These are phyloP conservation scores for Acrocera orbiculus DNA, from an alignment of 2,888 invertebrate genomes.

Conservation along the genomic window DNA sequence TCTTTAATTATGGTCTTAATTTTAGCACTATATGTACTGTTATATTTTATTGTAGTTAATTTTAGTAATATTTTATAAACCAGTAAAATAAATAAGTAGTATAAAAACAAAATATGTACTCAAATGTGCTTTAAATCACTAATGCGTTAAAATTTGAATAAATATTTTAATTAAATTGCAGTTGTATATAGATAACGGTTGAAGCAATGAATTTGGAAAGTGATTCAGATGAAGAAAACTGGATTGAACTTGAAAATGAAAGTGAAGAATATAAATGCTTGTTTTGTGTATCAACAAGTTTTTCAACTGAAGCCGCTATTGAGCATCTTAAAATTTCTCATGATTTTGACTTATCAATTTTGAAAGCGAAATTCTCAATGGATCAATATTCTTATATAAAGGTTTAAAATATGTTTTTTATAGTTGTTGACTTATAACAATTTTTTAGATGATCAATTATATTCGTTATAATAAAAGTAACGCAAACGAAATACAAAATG, in stretches of 20 bases:
- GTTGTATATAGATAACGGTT: no score
- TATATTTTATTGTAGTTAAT: no score
- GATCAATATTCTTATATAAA: conserved; percentile 70
- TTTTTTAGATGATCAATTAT: conserved; percentile 54
- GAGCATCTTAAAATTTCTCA: conserved; percentile 48
- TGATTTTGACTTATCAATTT: conserved; percentile 42
- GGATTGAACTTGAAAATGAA: not conserved
- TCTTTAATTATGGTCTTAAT: no score
- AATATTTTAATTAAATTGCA: no score
- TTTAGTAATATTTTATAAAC: no score
- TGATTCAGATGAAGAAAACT: conserved; percentile 1
- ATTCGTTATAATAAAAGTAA: conserved; percentile 44
- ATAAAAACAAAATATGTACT: no score
- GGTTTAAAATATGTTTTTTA: conserved; percentile 10
- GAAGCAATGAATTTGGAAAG: conserved; percentile 5
- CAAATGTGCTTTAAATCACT: no score
- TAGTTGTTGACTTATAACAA: no score
- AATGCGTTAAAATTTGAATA: no score
- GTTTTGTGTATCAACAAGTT: conserved; percentile 47
- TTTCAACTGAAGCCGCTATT: conserved; percentile 44
- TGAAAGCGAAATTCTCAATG: conserved; percentile 54
- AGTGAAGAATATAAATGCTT: conserved; percentile 36
- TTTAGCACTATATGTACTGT: no score
- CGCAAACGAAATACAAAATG: conserved; percentile 37
- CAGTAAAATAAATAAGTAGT: no score